Conservation (phyloP, 2,797 vertebrate genomes). For the Limnodromus scolopaceus region DNA sequence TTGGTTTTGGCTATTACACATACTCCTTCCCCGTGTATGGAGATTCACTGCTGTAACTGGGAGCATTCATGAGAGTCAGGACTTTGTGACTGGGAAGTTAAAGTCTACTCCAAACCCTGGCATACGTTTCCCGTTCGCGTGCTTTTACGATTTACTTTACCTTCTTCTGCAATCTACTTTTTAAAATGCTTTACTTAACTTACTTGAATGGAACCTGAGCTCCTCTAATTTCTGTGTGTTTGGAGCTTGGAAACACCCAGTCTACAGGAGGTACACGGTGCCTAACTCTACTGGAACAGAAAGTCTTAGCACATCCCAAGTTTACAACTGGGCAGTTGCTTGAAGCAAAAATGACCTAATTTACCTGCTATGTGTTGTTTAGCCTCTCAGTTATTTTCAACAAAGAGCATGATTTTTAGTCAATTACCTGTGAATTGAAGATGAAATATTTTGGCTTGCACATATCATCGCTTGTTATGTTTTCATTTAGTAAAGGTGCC, state of each 20-base stretch:
- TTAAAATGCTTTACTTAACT: neutral
- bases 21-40: accelerated
- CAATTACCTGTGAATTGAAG: slow-evolving; percentile 92
- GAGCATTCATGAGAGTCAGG: neutral
- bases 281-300: neutral
- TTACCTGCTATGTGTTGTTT: neutral
- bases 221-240: neutral
- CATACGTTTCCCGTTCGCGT: neutral
- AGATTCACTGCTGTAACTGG: neutral
- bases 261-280: neutral
- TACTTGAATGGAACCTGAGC: neutral
- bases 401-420: neutral
- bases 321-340: neutral
- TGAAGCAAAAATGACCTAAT: neutral
- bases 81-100: neutral
- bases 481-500: slow-evolving; percentile 47
- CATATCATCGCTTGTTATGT: slow-evolving; percentile 72
- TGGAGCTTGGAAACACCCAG: neutral
- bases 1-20: neutral
- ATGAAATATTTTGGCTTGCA: slow-evolving; percentile 93
- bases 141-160: neutral
- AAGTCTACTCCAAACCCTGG: neutral
- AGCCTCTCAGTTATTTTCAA: neutral
- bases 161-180: neutral
- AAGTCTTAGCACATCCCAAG: neutral